Base-by-base conservation (phyloP, 2,113 vertebrate genomes). In the Morone saxatilis region DNA sequence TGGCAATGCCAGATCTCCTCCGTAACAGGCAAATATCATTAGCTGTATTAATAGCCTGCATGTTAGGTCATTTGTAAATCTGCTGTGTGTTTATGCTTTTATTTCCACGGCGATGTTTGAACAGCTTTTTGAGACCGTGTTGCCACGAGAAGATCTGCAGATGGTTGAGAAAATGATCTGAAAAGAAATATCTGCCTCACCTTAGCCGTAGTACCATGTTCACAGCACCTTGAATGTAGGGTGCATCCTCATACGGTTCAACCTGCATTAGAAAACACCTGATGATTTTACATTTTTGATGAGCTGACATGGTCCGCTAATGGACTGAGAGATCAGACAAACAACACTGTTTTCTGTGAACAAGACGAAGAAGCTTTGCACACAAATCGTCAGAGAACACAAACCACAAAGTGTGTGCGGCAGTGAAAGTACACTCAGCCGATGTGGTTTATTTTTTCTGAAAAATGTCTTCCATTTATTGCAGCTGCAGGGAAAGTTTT, bases 161-260 rank as follows among this genome's bases (percentile, higher is more conserved):
- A 36, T 22, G 16, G 67, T 22, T 40, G 38, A 56, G 45, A 65
- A 60, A 71, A 50, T 12, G 2, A 69, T 43, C 6, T 47, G 38
- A 48, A 62, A 60, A 61, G 3, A 60, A 72, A 22, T 16, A 43
- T 48, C 19, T 11, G 41, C 63, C 96, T 97, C 95, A 99, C 98
- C 98, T 98, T 94, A 99, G 95, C 91, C 98, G 96, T 89, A 99
- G 96, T 63, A 99, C 98, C 93, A 99, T 97, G 95, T 99, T 99
- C 91, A 99, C 95, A 0, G 96, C 96, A 89, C 96, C 94, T 92
- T 96, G 95, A 91, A 91, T 94, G 86, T 95, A 95, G 68, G 95
- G 93, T 0, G 94, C 91, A 71, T 94, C 94, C 86, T 95, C 95
- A 79, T 92, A 96, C 25, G 97, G 95, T 86, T 96, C 96, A 86